A percentile compares a stretch with the other conserved stretches of the same genome.
Conservation (phyloP, 2,113 vertebrate genomes). For the Lophius piscatorius region DNA sequence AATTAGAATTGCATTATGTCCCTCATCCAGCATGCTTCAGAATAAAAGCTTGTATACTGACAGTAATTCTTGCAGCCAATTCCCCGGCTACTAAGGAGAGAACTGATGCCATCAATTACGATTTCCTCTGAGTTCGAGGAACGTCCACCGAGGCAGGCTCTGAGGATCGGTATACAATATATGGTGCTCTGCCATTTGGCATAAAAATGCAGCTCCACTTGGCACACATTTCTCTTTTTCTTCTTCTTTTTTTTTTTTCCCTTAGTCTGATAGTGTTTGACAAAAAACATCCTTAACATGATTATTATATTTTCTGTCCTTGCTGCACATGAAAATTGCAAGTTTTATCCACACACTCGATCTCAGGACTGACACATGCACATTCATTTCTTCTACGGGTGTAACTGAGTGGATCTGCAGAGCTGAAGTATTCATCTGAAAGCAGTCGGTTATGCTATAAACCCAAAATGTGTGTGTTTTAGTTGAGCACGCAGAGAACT, state of each 20-base stretch:
- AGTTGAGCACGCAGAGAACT: slow-evolving; percentile 5
- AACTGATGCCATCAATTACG: slow-evolving; percentile 17
- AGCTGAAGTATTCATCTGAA: slow-evolving; percentile 8
- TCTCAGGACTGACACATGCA: neutral
- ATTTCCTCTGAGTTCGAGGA: slow-evolving; percentile 11
- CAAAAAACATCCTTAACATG: neutral
- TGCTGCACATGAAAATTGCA: neutral
- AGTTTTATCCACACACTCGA: neutral
- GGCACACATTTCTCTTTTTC: neutral
- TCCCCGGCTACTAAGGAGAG: slow-evolving; percentile 19
- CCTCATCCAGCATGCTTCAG: slow-evolving; percentile 21
- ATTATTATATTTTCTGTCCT: neutral
- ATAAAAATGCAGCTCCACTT: neutral
- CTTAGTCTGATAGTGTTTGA: too few relatives aligned
- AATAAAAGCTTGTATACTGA: slow-evolving; percentile 28
- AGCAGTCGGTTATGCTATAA: slow-evolving; percentile 1
- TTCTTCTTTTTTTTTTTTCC: neutral
- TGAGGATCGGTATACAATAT: slow-evolving; percentile 17
- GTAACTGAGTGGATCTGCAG: slow-evolving; percentile 3
- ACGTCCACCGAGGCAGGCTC: neutral
- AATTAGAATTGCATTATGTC: slow-evolving; percentile 38
- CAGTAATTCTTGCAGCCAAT: slow-evolving; percentile 31
- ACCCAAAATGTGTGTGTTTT: slow-evolving; percentile 20
- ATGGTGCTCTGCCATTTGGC: neutral
- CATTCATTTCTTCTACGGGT: slow-evolving; percentile 12